Evolutionary conservation across 2,113 vertebrate species (phyloP).

Genomic region (Chiloscyllium plagiosum): DNA sequence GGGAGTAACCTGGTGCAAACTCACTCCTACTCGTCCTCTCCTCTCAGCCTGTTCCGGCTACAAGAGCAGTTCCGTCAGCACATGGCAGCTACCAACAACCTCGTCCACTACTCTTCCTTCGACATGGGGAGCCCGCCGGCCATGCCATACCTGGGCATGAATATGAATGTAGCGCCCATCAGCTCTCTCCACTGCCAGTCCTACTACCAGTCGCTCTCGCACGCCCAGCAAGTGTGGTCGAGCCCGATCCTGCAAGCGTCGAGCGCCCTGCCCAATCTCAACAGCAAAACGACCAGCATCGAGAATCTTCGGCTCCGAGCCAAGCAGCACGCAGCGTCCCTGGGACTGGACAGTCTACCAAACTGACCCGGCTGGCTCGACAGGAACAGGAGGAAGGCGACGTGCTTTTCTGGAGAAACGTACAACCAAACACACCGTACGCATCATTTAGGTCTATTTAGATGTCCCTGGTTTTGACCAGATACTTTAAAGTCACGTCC

Average conservation of each 20-base stretch:
- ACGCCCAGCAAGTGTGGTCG: constrained; percentile 92
- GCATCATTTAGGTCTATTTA: neutral
- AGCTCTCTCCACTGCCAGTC: constrained; percentile 91
- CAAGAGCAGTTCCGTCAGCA: constrained; percentile 99
- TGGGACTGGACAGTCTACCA: constrained; percentile 87
- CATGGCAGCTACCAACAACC: constrained; percentile 96
- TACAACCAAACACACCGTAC: neutral
- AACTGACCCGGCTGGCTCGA: constrained; percentile 65
- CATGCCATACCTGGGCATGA: constrained; percentile 89
- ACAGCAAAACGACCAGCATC: constrained; percentile 98
- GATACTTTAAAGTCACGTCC: neutral
- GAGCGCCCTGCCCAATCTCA: constrained; percentile 70
- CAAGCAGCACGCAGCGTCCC: constrained; percentile 90
- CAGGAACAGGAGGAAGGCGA: neutral
- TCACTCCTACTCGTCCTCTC: constrained; percentile 92
- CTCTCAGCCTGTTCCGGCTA: constrained; percentile 93
- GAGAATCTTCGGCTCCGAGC: constrained; percentile 93
- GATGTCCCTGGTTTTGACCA: neutral
- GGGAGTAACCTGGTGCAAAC: constrained; percentile 66
- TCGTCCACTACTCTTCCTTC: constrained; percentile 94
- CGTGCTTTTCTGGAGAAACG: neutral
- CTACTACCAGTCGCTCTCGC: constrained; percentile 91
- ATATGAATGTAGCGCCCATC: constrained; percentile 77
- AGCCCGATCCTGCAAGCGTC: constrained; percentile 79
- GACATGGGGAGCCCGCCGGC: constrained; percentile 82